Conservation (phyloP, 2,888 invertebrate species). For the Cryptus armator region DNA sequence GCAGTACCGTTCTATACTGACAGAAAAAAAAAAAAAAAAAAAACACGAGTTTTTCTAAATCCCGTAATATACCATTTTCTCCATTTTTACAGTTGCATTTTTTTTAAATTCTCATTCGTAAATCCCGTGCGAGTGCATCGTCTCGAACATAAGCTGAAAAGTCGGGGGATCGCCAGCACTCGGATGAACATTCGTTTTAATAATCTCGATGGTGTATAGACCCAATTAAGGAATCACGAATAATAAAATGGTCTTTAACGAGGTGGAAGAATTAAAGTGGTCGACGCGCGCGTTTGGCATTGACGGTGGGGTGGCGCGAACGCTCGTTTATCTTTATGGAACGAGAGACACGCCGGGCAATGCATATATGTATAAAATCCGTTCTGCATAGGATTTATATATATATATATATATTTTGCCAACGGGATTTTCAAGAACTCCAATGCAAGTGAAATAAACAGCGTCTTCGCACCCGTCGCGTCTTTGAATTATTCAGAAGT, state of each 20-base stretch:
- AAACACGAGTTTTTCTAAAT: neutral
- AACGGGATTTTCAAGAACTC: constrained; percentile 55
- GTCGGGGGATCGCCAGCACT: constrained; percentile 62
- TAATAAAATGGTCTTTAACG: constrained; percentile 67
- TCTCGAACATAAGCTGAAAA: constrained; percentile 66
- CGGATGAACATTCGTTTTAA: constrained; percentile 41
- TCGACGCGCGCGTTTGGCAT: constrained; percentile 28
- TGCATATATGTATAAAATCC: constrained; percentile 37
- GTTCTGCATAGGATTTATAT: neutral
- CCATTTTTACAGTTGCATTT: constrained; percentile 4
- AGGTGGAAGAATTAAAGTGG: constrained; percentile 63
- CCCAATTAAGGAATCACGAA: constrained; percentile 69
- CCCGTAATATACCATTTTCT: constrained; percentile 7
- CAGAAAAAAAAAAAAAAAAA: neutral
- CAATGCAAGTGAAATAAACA: neutral
- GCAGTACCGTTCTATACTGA: neutral
- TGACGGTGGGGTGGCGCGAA: constrained; percentile 43
- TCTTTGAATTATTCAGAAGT: constrained; percentile 51
- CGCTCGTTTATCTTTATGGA: constrained; percentile 67
- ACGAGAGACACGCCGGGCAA: constrained; percentile 33
- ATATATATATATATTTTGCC: constrained; percentile 13
- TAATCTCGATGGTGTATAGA: constrained; percentile 36
- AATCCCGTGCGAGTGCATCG: constrained; percentile 10
- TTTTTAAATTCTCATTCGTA: neutral
- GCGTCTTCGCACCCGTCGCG: constrained; percentile 35